phyloP scores from a whole-genome alignment of 2,797 vertebrate genomes.

The Loriculus beryllinus region DNA sequence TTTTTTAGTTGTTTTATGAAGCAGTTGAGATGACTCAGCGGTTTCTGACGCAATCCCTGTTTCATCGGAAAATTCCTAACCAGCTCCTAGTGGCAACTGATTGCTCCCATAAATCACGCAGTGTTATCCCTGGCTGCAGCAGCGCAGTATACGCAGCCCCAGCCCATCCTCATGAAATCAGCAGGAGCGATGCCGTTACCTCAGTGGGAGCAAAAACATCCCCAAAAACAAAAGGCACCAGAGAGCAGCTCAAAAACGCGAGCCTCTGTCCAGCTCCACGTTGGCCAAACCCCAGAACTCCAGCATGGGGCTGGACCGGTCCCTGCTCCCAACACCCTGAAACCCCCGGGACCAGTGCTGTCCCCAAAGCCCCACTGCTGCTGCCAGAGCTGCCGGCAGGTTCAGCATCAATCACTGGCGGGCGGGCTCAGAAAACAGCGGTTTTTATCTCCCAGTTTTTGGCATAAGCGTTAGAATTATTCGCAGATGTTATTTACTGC shows the following conservation, averaged over 20 bases:
- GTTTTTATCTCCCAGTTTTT: conserved; percentile 34
- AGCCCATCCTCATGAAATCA: conserved; percentile 7
- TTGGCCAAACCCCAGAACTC: not conserved
- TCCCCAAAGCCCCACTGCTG: rapidly evolving
- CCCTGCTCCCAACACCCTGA: not conserved
- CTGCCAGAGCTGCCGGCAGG: not conserved
- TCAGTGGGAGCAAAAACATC: not conserved
- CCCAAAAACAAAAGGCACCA: not conserved
- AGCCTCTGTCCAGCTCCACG: not conserved
- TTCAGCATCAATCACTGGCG: not conserved
- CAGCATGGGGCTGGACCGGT: rapidly evolving
- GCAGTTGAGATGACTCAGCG: conserved; percentile 64
- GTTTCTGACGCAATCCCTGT: conserved; percentile 66
- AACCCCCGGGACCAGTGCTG: rapidly evolving
- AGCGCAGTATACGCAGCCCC: not conserved
- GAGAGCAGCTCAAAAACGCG: not conserved
- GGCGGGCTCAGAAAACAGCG: not conserved
- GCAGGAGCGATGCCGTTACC: conserved; percentile 39
- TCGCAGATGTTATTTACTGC: conserved; percentile 71
- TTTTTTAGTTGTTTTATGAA: not conserved
- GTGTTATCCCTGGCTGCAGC: conserved; percentile 48
- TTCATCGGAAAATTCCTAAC: conserved; percentile 68
- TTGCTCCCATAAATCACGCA: conserved; percentile 55
- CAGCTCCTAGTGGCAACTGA: conserved; percentile 59
- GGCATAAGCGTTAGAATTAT: conserved; percentile 25